phyloP scores from a whole-genome alignment of 2,888 invertebrate genomes.

The Lydus trimaculatus region DNA sequence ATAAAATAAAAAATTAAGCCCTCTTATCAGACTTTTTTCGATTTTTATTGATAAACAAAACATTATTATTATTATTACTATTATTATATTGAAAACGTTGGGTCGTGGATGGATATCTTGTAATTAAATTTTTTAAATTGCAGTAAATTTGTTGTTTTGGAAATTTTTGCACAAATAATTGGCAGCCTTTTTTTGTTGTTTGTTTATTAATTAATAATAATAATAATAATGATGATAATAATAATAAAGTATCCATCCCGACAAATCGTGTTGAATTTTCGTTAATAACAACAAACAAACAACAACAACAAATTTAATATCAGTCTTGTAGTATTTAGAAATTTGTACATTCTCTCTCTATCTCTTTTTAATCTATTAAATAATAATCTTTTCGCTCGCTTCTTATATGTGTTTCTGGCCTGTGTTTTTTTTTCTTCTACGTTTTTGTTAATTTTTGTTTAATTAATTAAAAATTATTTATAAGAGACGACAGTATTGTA shows the following conservation, averaged over 20 bases:
- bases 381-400: not conserved
- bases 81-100: not conserved
- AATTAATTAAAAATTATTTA: not conserved
- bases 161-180: constrained; percentile 20
- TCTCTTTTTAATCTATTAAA: constrained; percentile 11
- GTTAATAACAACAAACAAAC: not conserved
- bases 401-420: not conserved
- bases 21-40: not conserved
- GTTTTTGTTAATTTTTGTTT: constrained; percentile 2
- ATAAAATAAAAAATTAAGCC: not conserved
- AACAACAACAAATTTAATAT: not conserved
- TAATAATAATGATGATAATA: constrained; percentile 5
- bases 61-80: not conserved
- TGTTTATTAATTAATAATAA: constrained; percentile 1
- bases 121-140: not conserved
- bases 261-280: not conserved
- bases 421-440: not conserved
- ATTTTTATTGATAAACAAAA: not conserved
- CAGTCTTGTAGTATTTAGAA: constrained; percentile 7
- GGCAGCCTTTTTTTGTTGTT: not conserved
- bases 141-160: not conserved
- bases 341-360: constrained; percentile 1
- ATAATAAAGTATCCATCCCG: constrained; percentile 4
- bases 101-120: too few relatives aligned
- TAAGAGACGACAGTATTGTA: constrained; percentile 35